Evolutionary conservation across 2,797 vertebrate genomes (phyloP).

Genomic region (Semaprochilodus insignis): DNA sequence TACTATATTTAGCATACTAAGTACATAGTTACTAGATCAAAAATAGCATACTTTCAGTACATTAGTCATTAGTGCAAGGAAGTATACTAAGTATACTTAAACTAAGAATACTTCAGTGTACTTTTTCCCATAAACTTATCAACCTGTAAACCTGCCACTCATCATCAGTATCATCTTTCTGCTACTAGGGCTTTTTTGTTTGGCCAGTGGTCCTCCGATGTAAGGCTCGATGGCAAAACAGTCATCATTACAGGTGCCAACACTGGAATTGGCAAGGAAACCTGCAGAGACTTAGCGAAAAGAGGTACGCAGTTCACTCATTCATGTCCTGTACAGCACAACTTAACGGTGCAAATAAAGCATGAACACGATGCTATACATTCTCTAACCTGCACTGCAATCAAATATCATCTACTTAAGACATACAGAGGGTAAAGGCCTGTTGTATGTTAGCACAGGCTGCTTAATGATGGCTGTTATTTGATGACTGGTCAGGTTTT

Average conservation of each 20-base stretch:
- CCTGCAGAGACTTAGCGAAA: conserved; percentile 58
- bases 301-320: conserved; percentile 49
- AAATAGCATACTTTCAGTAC: too few species aligned
- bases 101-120: background rate
- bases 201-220: conserved; percentile 59
- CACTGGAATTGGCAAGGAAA: conserved; percentile 66
- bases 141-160: background rate
- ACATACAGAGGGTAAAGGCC: background rate
- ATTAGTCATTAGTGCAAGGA: too few species aligned
- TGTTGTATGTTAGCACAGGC: background rate
- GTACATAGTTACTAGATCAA: too few species aligned
- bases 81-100: too few species aligned
- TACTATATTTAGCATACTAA: too few species aligned
- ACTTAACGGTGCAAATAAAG: background rate
- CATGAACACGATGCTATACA: background rate
- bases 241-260: conserved; percentile 66
- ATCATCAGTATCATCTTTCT: background rate
- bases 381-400: background rate
- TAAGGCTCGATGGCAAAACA: conserved; percentile 60
- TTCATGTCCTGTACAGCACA: background rate
- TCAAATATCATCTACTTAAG: background rate
- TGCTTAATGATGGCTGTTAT: background rate
- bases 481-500: conserved; percentile 20
- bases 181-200: conserved; percentile 49
- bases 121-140: background rate